Evolutionary conservation across 2,113 vertebrate species (phyloP).

Genomic region (Salminus brasiliensis): DNA sequence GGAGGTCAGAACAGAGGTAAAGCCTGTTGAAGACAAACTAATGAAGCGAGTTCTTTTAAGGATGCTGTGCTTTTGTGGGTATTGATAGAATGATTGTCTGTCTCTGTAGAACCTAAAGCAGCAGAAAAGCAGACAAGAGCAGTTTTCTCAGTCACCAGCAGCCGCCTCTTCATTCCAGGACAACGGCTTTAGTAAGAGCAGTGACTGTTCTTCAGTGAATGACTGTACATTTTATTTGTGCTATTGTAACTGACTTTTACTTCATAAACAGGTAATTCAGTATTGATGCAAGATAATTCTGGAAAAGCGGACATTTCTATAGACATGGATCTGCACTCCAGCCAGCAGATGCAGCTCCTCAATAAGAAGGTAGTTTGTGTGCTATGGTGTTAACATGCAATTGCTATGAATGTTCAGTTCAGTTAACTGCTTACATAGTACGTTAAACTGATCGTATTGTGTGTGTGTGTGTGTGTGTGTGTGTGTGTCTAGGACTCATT

Average conservation of each 20-base stretch:
- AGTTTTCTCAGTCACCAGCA: slow-evolving; percentile 76
- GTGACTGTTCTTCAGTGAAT: neutral
- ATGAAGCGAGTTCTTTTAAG: neutral
- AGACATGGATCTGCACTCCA: slow-evolving; percentile 76
- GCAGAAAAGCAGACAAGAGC: slow-evolving; percentile 78
- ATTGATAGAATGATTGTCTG: neutral
- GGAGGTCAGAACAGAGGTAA: slow-evolving; percentile 85
- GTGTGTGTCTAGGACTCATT: slow-evolving; percentile 74
- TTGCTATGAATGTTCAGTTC: neutral
- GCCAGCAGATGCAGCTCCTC: slow-evolving; percentile 81
- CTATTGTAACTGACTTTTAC: neutral
- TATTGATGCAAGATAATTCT: slow-evolving; percentile 76
- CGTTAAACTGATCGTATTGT: neutral
- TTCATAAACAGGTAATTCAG: slow-evolving; percentile 63
- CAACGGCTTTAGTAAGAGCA: slow-evolving; percentile 73
- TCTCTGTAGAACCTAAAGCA: slow-evolving; percentile 78
- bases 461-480: too few relatives aligned
- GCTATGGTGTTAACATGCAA: neutral
- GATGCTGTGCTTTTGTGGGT: neutral
- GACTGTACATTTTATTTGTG: neutral
- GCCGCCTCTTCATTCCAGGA: slow-evolving; percentile 69
- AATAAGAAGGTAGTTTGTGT: slow-evolving; percentile 73
- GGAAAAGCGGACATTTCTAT: slow-evolving; percentile 76
- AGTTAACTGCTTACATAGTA: neutral
- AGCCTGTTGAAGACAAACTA: neutral